Conservation (phyloP, 2,888 invertebrate genomes). For the Pristionchus entomophagus region DNA sequence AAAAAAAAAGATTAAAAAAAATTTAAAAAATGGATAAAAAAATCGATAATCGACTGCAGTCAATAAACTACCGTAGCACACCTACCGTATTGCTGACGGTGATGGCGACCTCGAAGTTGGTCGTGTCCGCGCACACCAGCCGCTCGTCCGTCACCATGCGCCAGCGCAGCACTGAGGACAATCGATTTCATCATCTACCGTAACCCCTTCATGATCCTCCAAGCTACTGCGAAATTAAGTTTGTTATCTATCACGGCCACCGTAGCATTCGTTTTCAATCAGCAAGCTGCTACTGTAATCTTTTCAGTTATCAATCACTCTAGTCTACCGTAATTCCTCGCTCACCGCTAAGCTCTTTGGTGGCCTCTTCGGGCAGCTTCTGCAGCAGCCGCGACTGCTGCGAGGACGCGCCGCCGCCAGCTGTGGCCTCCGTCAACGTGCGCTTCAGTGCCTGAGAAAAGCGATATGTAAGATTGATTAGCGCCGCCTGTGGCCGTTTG, state of each 20-base stretch:
- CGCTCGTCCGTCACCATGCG: neutral
- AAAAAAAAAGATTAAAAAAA: no score
- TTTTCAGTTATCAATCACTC: no score
- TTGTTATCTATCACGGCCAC: no score
- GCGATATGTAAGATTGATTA: neutral
- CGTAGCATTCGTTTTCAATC: no score
- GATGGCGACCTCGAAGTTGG: neutral
- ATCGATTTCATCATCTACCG: neutral
- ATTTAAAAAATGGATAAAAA: neutral
- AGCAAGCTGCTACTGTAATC: no score
- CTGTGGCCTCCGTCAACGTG: neutral
- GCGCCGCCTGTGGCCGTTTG: neutral
- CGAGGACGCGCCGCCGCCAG: neutral
- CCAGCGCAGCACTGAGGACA: neutral
- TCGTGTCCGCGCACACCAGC: neutral
- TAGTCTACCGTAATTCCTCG: neutral
- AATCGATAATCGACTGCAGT: neutral
- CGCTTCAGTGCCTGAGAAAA: neutral
- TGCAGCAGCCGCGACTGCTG: neutral
- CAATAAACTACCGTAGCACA: neutral
- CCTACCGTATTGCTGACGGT: neutral
- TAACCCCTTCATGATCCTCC: no score
- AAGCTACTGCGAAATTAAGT: no score
- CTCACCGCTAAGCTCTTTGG: conserved; percentile 26
- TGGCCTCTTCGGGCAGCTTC: neutral